Conservation (phyloP, 2,113 vertebrate genomes). For the Hyperoodon ampullatus region DNA sequence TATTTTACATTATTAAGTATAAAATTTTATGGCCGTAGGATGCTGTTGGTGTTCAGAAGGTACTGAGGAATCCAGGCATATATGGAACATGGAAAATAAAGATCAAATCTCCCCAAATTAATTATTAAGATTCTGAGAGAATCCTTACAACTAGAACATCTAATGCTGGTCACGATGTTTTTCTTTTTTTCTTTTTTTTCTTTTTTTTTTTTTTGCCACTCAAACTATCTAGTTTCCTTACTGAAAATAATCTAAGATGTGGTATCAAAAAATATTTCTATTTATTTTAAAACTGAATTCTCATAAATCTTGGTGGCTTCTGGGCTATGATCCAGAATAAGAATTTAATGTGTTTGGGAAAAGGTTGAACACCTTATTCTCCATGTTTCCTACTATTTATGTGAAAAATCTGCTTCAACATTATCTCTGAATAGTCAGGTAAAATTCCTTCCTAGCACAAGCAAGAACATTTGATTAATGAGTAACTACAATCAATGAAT, state of each 20-base stretch:
- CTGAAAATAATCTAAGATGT: neutral
- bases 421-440: neutral
- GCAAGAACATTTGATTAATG: neutral
- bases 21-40: neutral
- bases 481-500: neutral
- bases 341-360: slow-evolving; percentile 1
- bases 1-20: neutral
- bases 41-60: neutral
- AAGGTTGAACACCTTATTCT: neutral
- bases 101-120: neutral
- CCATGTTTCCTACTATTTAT: neutral
- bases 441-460: neutral
- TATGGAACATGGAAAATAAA: neutral
- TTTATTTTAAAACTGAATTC: neutral
- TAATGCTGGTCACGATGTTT: neutral
- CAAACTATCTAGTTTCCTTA: neutral
- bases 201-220: neutral
- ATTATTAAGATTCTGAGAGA: neutral
- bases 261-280: neutral
- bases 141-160: neutral
- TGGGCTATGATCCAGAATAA: neutral
- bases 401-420: neutral
- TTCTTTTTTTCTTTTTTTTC: neutral
- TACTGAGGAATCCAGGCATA: neutral
- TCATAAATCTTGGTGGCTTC: slow-evolving; percentile 10